Conservation (phyloP, 2,888 invertebrate genomes). For the Cryptophagus acutangulus region DNA sequence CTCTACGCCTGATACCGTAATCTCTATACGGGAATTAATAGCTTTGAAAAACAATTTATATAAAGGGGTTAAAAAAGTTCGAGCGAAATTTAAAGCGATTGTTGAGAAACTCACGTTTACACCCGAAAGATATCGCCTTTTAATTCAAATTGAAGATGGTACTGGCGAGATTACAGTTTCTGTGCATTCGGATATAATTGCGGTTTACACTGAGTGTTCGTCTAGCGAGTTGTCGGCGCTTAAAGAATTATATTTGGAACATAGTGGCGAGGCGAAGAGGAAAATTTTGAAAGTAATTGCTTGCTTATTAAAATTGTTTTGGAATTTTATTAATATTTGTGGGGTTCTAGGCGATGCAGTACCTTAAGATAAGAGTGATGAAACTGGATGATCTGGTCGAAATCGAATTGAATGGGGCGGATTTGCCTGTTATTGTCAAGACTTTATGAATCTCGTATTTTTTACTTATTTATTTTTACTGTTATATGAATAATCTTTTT, state of each 20-base stretch:
- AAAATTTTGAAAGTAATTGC: conserved; percentile 30
- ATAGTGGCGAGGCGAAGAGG: conserved; percentile 25
- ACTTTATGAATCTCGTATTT: conserved; percentile 5
- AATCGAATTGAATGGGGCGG: too few species aligned
- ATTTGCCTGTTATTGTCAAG: too few species aligned
- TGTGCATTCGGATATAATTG: conserved; percentile 55
- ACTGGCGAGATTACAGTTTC: conserved; percentile 51
- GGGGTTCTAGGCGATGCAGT: too few species aligned
- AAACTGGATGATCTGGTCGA: too few species aligned
- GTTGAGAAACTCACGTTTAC: conserved; percentile 54
- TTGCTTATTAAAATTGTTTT: too few species aligned
- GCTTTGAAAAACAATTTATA: conserved; percentile 20
- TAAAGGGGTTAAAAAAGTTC: conserved; percentile 50
- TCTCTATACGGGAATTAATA: conserved; percentile 29
- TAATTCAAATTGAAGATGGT: conserved; percentile 56
- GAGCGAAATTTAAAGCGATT: conserved; percentile 54
- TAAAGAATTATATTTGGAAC: conserved; percentile 24
- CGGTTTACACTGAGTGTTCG: conserved; percentile 51
- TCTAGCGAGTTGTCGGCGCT: conserved; percentile 37
- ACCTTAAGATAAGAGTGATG: too few species aligned
- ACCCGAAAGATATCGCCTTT: conserved; percentile 54
- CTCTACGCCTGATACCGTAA: conserved; percentile 8
- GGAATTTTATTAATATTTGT: too few species aligned
- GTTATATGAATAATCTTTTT: conserved; percentile 33
- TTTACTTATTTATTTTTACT: conserved; percentile 25